These are phyloP conservation scores for Ctenochaetus hawaiiensis DNA, from an alignment of 2,797 vertebrate species.

Conservation along the genomic window DNA sequence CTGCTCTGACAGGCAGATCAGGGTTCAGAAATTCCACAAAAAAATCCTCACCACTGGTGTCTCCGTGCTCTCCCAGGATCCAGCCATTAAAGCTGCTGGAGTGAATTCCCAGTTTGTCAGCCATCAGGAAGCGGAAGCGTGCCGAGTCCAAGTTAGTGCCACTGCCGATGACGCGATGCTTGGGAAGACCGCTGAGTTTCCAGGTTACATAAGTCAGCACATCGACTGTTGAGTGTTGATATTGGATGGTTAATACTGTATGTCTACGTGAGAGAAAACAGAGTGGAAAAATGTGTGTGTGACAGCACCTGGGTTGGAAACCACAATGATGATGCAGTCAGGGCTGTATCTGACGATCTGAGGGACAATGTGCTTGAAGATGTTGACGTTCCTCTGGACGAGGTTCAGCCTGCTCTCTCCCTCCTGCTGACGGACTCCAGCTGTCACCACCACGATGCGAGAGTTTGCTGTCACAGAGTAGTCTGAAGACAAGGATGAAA, in stretches of 20 bases:
- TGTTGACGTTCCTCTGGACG: conserved; percentile 96
- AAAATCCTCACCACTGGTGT: conserved; percentile 92
- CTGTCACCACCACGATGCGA: conserved; percentile 94
- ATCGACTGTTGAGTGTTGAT: conserved; percentile 85
- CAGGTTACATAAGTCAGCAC: conserved; percentile 96
- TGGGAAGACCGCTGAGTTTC: conserved; percentile 98
- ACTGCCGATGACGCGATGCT: conserved; percentile 96
- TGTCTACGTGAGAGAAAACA: not conserved
- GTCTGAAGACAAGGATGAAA: conserved; percentile 79
- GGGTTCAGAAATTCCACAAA: not conserved
- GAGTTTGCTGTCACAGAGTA: conserved; percentile 95
- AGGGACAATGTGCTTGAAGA: conserved; percentile 96
- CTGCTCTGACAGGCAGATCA: not conserved
- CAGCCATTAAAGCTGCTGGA: conserved; percentile 94
- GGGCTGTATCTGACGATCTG: conserved; percentile 94
- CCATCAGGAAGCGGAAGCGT: conserved; percentile 94
- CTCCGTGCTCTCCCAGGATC: conserved; percentile 96
- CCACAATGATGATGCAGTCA: conserved; percentile 93
- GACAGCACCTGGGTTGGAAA: conserved; percentile 94
- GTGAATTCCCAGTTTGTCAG: conserved; percentile 93
- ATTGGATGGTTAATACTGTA: not conserved
- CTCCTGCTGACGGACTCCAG: conserved; percentile 96
- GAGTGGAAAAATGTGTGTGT: not conserved
- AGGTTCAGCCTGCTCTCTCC: conserved; percentile 96
- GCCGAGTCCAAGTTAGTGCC: conserved; percentile 97